These are phyloP conservation scores for Poecile montanus DNA, from an alignment of 2,797 vertebrate genomes.

Conservation along the genomic window DNA sequence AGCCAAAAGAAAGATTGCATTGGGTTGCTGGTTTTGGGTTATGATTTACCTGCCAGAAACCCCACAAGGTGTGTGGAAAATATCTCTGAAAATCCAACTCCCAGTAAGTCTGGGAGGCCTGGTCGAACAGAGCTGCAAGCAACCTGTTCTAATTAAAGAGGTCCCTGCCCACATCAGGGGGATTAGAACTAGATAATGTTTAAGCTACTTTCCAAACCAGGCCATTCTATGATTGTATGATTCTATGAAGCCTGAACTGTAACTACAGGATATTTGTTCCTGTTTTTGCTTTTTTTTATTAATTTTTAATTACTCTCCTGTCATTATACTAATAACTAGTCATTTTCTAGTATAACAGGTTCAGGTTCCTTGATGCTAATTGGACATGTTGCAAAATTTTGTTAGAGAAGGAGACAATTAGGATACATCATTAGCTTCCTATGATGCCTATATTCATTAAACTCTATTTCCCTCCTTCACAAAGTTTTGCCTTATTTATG, in stretches of 20 bases:
- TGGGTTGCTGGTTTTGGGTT: not conserved
- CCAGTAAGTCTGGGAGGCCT: not conserved
- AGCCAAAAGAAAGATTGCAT: not conserved
- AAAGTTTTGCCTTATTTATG: not conserved
- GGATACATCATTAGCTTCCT: not conserved
- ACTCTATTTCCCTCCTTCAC: not conserved
- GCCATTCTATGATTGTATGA: not conserved
- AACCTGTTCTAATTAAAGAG: not conserved
- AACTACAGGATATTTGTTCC: not conserved
- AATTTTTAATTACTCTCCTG: fast-evolving
- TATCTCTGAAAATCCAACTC: not conserved
- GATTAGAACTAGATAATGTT: not conserved
- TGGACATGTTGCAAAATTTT: not conserved
- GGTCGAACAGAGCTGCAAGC: fast-evolving
- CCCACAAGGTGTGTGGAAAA: not conserved
- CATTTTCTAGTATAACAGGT: not conserved
- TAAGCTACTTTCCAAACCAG: too few relatives aligned
- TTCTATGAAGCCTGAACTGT: not conserved
- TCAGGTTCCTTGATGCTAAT: not conserved
- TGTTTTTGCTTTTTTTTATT: not conserved
- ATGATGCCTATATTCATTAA: not conserved
- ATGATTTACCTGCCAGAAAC: not conserved
- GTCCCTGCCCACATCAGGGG: not conserved
- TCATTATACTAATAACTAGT: not conserved
- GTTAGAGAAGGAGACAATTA: not conserved